Evolutionary conservation across 1,140 invertebrate genomes (phyloP).

Genomic region (Tenebrio molitor): DNA sequence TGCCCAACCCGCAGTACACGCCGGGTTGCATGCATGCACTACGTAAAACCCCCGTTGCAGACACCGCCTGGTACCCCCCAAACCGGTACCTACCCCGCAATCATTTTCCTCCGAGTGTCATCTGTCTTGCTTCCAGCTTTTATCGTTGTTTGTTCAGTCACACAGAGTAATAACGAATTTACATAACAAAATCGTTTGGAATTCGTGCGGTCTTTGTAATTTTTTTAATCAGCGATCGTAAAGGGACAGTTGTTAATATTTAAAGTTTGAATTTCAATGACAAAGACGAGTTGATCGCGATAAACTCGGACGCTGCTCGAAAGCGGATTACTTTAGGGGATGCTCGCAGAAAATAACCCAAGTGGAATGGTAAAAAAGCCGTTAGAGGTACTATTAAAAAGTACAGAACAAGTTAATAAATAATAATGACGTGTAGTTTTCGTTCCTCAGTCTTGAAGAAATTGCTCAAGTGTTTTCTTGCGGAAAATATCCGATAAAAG

Average conservation of each 20-base stretch:
- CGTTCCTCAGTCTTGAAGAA: constrained; percentile 13
- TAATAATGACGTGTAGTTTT: constrained; percentile 27
- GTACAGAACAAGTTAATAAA: constrained; percentile 39
- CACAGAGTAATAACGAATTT: background rate
- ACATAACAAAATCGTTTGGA: constrained; percentile 17
- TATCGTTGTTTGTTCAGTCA: constrained; percentile 41
- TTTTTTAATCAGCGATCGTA: background rate
- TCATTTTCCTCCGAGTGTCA: background rate
- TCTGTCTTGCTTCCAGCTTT: constrained; percentile 20
- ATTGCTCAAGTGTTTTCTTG: constrained; percentile 46
- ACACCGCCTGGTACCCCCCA: constrained; percentile 2
- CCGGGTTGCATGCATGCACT: too few relatives aligned
- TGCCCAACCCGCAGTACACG: too few relatives aligned
- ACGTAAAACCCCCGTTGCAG: too few relatives aligned
- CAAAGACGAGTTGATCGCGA: constrained; percentile 25
- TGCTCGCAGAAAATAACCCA: background rate
- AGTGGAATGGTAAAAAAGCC: background rate
- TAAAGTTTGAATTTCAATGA: constrained; percentile 42
- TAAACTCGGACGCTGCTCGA: background rate
- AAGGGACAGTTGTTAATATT: constrained; percentile 12
- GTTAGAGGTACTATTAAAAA: too few relatives aligned
- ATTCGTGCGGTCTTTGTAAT: background rate
- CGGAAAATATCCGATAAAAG: constrained; percentile 55
- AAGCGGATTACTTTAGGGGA: background rate
- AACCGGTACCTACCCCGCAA: background rate